Base-by-base conservation (phyloP, 92 coral and sea anemone species). In the Porites lobata region DNA sequence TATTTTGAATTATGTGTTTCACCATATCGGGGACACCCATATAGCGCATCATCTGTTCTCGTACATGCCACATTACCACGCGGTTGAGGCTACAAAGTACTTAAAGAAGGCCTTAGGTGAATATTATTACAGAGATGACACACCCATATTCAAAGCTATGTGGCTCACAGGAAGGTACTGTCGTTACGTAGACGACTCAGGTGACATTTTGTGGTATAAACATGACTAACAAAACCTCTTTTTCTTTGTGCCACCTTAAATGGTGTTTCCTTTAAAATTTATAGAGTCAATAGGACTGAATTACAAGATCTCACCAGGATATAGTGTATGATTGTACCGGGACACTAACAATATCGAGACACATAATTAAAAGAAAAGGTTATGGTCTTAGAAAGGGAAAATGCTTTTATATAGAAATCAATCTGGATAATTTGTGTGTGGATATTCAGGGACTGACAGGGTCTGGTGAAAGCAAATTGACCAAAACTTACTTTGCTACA, bases 21-120 rank as follows among this genome's bases (percentile, higher is more conserved):
- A 92, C 54, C 94, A 92, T 54, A 88, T 92, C 50, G 92, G 90
- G 4, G 94, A 92, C 76, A 92, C 94, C 9, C 94, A 92, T 20
- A 69, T 92, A 9, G 84, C 87, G 6, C 94, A 92, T 61, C 94
- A 92, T 15, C 62, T 92, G 17, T 92, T 92, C 47, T 88, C 94
- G n/a, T 50, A 79, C 56, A 67, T 92, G 20, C 94, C 94, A 8
- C 94, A 92, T 79, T 92, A 92, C 54, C 94, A 88, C 19, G 94
- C 94, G 4, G 92, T 92, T 18, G 94, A 92, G 47, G 94, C 87
- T 2, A 92, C 94, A 1, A 7, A 20, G 43, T 72, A 78, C 69
- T 71, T 92, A 14, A 88, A 88, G 73, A 62, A 73, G 58, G 82
- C 76, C 21, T 75, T 92, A 15, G 94, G 94, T 1, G 77, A 89